Base-by-base conservation (phyloP, 2,797 vertebrate species). In the Poecilia velifera region DNA sequence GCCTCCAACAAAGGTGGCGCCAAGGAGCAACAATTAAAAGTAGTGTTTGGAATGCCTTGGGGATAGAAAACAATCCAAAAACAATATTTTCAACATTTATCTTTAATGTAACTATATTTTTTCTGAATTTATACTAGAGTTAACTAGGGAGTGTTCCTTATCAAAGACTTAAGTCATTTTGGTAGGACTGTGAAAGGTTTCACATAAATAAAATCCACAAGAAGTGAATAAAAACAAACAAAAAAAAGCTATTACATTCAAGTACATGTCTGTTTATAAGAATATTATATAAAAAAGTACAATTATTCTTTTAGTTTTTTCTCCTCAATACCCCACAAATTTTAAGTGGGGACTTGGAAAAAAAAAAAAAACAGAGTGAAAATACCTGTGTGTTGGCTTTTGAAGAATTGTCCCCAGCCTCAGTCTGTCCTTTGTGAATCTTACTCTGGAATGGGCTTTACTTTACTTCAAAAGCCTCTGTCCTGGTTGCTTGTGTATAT, bases 1-100 rank as follows among this genome's bases (percentile, higher is more conserved):
- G 31, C 1, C 22, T 77, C 7, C 39, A 78, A 85, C 34, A 75
- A 3, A 83, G 82, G 22, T 36, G 85, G 90, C 1, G 82, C 81
- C 31, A 34, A 36, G 3, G 39, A 41, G 8, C 18, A 22, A 68
- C 34, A 41, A 36, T 39, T 39, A 8, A 39, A 64, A 36, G 6
- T 18, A 18, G 28, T 3, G 34, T 34, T 62, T 62, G 2, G n/a
- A 34, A 36, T 20, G 62, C 6, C 36, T 22, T 66, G 34, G 34
- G 28, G 28, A 22, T 14, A 57, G n/a, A 14, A 57, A 28, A 28
- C 28, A 64, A 64, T 62, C 3, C 12, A 36, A 8, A 20, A 4
- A 22, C n/a, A n/a, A n/a, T n/a, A n/a, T n/a, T n/a, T n/a, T n/a
- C n/a, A n/a, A n/a, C 31, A 31, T 2, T 31, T 31, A 2, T 64